These are phyloP conservation scores for Drosophila kokeensis DNA, from an alignment of 2,888 invertebrate species.

Conservation along the genomic window DNA sequence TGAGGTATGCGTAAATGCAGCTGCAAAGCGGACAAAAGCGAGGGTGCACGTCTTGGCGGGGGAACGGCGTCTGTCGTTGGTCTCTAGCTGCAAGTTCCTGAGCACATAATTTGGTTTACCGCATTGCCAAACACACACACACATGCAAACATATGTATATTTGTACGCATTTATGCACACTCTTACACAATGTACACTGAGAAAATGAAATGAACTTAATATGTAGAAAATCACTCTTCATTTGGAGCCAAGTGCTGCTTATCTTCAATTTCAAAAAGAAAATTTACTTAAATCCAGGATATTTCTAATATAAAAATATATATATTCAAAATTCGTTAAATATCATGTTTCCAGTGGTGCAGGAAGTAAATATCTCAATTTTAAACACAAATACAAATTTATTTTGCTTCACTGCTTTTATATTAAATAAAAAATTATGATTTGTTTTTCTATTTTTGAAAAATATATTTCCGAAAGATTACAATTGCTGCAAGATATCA, in stretches of 20 bases:
- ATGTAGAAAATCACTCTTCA: neutral
- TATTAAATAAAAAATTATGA: neutral
- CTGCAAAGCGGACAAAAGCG: conserved; percentile 4
- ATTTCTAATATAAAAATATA: neutral
- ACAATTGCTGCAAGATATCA: neutral
- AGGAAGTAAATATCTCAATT: neutral
- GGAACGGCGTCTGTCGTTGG: conserved; percentile 23
- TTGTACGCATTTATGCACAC: neutral
- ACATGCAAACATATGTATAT: neutral
- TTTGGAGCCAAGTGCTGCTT: neutral
- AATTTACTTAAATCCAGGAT: neutral
- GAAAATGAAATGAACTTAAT: neutral
- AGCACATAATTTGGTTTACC: conserved; percentile 69
- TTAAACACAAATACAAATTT: neutral
- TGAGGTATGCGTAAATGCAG: conserved; percentile 43
- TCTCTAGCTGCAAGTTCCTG: conserved; percentile 55
- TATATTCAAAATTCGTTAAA: neutral
- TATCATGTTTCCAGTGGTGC: neutral
- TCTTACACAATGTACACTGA: neutral
- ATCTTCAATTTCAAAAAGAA: neutral
- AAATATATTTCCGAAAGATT: neutral
- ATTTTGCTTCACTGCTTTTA: neutral
- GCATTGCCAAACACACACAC: conserved; percentile 45
- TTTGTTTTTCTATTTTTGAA: neutral
- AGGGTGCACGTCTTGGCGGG: neutral